Evolutionary conservation across 2,113 vertebrate genomes (phyloP).

Genomic region (Xenopus laevis): DNA sequence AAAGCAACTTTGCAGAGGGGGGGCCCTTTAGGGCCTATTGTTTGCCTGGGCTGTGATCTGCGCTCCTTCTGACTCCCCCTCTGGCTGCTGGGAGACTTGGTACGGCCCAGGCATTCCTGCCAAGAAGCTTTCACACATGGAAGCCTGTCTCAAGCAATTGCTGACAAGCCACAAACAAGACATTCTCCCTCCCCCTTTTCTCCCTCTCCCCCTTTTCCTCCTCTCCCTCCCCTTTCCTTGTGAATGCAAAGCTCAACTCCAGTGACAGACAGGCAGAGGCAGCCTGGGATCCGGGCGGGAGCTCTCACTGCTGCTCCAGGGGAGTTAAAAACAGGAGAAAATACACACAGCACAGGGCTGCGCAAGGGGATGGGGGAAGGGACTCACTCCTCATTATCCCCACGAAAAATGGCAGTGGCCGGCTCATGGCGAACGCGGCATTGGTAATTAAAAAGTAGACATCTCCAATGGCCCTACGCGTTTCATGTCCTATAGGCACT

Average conservation of each 20-base stretch:
- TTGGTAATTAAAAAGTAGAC: too few relatives aligned
- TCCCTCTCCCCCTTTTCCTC: constrained; percentile 24
- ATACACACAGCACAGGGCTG: neutral
- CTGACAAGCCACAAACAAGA: constrained; percentile 96
- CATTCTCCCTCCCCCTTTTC: constrained; percentile 63
- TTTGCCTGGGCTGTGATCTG: constrained; percentile 72
- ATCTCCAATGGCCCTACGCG: too few relatives aligned
- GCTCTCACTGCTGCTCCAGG: neutral
- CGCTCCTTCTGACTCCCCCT: constrained; percentile 74
- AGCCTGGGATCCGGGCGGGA: constrained; percentile 6
- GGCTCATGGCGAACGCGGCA: too few relatives aligned
- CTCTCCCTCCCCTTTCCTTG: constrained; percentile 48
- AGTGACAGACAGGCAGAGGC: constrained; percentile 38
- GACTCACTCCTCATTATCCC: constrained; percentile 4
- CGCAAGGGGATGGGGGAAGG: constrained; percentile 10
- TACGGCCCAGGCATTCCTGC: constrained; percentile 89
- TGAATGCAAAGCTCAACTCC: constrained; percentile 30
- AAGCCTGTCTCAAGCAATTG: constrained; percentile 92
- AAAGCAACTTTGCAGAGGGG: constrained; percentile 68
- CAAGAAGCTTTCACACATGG: constrained; percentile 94
- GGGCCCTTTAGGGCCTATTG: constrained; percentile 79
- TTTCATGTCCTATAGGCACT: too few relatives aligned
- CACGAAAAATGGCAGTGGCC: constrained; percentile 18
- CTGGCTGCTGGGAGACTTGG: constrained; percentile 75
- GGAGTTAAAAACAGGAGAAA: neutral